These are phyloP conservation scores for Telmatochromis brichardi DNA, from an alignment of 2,113 vertebrate species.

Conservation along the genomic window DNA sequence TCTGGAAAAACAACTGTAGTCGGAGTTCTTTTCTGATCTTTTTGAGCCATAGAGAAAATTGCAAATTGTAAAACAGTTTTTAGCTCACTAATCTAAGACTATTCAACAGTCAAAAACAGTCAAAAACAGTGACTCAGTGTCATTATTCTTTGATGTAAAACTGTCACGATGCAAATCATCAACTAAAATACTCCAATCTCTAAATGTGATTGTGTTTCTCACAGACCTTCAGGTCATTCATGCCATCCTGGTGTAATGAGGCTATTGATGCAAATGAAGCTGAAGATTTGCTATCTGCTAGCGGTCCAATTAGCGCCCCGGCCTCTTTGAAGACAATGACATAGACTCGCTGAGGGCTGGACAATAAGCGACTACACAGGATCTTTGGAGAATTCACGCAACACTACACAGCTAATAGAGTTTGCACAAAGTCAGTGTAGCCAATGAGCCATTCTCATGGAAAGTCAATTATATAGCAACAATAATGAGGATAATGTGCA, in stretches of 20 bases:
- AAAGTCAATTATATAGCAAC: conserved; percentile 20
- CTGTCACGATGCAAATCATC: background rate
- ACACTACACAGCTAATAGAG: conserved; percentile 39
- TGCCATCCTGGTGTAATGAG: background rate
- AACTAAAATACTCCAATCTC: background rate
- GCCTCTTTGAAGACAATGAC: background rate
- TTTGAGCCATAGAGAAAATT: background rate
- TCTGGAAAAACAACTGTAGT: background rate
- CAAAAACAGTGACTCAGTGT: background rate
- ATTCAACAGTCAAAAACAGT: background rate
- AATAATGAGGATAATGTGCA: conserved; percentile 31
- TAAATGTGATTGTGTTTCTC: background rate
- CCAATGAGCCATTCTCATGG: conserved; percentile 7
- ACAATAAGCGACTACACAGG: background rate
- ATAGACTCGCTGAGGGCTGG: background rate
- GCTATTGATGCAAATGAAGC: background rate
- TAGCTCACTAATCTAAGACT: background rate
- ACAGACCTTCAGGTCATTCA: background rate
- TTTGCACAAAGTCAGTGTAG: conserved; percentile 24
- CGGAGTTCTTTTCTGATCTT: background rate
- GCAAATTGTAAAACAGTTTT: background rate
- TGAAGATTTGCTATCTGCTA: background rate
- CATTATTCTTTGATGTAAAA: background rate
- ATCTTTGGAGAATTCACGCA: conserved; percentile 23
- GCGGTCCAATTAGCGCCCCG: conserved; percentile 7